Evolutionary conservation across 2,888 invertebrate species (phyloP).

Genomic region (Platypus cylindrus): DNA sequence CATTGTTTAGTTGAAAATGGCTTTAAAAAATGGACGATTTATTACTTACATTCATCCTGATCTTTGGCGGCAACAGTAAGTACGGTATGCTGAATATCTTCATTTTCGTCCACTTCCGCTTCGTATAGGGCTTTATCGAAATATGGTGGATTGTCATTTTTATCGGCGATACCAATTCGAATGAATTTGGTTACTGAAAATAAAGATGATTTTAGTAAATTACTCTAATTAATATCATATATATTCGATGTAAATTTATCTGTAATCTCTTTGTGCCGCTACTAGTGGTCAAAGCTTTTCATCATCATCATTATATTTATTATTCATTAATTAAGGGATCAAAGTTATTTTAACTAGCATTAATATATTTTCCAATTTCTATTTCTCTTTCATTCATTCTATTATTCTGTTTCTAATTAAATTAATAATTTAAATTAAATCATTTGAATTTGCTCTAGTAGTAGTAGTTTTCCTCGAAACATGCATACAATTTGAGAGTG

Average conservation of each 20-base stretch:
- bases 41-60: constrained; percentile 95
- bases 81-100: constrained; percentile 92
- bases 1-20: too few species aligned
- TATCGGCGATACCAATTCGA: constrained; percentile 96
- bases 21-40: too few species aligned
- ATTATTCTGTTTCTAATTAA: too few species aligned
- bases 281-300: too few species aligned
- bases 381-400: too few species aligned
- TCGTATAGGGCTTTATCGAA: constrained; percentile 95
- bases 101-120: constrained; percentile 96
- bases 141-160: constrained; percentile 98
- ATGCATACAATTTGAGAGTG: too few species aligned
- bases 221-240: constrained; percentile 1
- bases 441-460: too few species aligned
- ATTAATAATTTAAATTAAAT: too few species aligned
- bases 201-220: constrained; percentile 5
- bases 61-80: constrained; percentile 98
- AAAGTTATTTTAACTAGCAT: not conserved
- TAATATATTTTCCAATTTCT: too few species aligned
- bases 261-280: too few species aligned
- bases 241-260: not conserved
- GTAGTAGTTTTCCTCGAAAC: too few species aligned
- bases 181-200: constrained; percentile 92
- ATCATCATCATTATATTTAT: not conserved
- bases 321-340: not conserved